Evolutionary conservation across 1,140 invertebrate genomes (phyloP), one percentile per base, ranked within the genome.

Genomic region (Fopius arisanus): DNA sequence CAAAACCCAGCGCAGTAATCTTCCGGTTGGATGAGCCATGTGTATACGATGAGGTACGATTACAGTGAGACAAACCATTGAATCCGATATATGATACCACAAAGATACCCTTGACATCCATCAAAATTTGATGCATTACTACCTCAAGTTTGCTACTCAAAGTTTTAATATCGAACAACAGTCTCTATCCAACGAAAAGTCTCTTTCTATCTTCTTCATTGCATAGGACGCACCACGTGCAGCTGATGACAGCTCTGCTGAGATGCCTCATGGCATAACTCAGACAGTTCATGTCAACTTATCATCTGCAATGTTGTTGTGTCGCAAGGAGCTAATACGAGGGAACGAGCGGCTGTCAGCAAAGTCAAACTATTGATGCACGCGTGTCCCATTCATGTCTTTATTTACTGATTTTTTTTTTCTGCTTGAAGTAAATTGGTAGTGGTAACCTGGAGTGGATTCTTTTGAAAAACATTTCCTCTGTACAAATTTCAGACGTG

Each of bases 201-300:
- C 54, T 51, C 3, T 2, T 12, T 1, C 3, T 26, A 28, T 59
- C 54, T 59, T 23, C 23, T 59, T 69, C 21, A 16, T 6, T 23
- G 29, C 59, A 65, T 59, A 59, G 6, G 23, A 19, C 12, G 10
- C 54, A 26, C 19, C 3, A 21, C 26, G 23, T 59, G 23, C 10
- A 14, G 21, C 6, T 21, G 23, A 70, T 48, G 26, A 65, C 54
- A 19, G 69, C 51, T 28, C n/a, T n/a, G 23, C 19, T 28, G 21
- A 48, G 26, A 65, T 21, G 10, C 41, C 40, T 65, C 19, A 65
- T 37, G 16, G 14, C 37, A 43, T 48, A 48, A 69, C n/a, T n/a
- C 29, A 43, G 59, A 72, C 62, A 31, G 70, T 21, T 72, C 59
- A 72, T 19, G 70, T 72, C 33, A 65, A 37, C 70, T 72, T 63